Conservation (phyloP, 2,113 vertebrate species). For the Halichoerus grypus region DNA sequence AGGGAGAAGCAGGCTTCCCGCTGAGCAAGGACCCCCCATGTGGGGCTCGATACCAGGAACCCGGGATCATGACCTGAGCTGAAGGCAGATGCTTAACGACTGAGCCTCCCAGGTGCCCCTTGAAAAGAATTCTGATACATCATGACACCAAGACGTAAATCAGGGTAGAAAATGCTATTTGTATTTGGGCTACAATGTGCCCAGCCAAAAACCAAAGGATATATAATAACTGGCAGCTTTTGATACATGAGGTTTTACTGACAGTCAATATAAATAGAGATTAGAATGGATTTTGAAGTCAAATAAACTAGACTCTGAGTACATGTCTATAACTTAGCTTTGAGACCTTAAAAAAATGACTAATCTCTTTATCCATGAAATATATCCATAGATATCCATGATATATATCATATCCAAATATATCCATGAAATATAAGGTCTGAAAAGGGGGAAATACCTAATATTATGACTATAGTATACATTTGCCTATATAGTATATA, state of each 20-base stretch:
- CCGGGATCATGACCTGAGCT: too few species aligned
- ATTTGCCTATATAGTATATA: not conserved
- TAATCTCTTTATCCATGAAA: conserved; percentile 31
- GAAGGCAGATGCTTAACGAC: too few species aligned
- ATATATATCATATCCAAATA: too few species aligned
- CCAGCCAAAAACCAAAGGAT: not conserved
- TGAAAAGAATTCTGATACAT: not conserved
- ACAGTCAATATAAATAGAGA: not conserved
- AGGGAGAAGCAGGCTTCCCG: too few species aligned
- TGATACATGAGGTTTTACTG: not conserved
- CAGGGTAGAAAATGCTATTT: not conserved
- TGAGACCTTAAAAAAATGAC: not conserved
- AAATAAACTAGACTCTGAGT: not conserved
- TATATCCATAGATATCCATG: too few species aligned
- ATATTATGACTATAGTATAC: not conserved
- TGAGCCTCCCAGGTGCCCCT: too few species aligned
- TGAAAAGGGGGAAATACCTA: not conserved
- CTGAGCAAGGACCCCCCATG: too few species aligned
- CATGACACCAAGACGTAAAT: not conserved
- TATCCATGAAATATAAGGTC: not conserved
- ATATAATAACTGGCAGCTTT: not conserved
- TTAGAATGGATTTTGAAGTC: not conserved
- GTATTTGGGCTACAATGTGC: not conserved
- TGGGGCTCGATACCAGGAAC: too few species aligned
- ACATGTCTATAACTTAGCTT: not conserved